These are phyloP conservation scores for Indicator indicator DNA, from an alignment of 2,113 vertebrate species.

Conservation along the genomic window DNA sequence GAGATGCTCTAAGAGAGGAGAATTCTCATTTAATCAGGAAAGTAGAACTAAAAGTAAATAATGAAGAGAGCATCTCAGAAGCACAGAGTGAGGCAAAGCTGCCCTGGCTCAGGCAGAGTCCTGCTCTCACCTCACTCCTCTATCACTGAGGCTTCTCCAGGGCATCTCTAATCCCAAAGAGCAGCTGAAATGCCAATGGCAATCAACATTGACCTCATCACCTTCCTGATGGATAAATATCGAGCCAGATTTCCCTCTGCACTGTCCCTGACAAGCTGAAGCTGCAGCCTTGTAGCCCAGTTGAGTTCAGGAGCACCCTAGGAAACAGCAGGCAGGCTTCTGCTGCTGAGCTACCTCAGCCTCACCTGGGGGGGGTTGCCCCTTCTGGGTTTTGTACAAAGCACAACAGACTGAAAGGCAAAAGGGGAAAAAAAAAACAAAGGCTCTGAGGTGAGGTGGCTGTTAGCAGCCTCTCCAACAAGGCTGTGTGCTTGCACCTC, in stretches of 20 bases:
- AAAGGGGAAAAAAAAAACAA: too few species aligned
- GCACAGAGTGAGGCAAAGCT: not conserved
- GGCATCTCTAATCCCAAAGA: not conserved
- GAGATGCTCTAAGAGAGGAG: not conserved
- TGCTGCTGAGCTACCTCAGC: not conserved
- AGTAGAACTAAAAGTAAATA: not conserved
- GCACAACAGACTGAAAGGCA: not conserved
- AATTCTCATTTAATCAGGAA: not conserved
- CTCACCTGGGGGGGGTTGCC: not conserved
- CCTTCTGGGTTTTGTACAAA: not conserved
- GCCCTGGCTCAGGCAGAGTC: not conserved
- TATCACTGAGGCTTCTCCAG: not conserved
- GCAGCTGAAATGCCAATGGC: not conserved
- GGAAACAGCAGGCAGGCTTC: not conserved
- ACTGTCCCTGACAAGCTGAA: not conserved
- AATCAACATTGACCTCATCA: not conserved
- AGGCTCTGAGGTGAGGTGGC: not conserved
- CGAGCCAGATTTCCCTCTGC: not conserved
- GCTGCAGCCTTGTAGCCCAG: not conserved
- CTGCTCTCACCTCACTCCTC: not conserved
- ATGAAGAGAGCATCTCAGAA: not conserved
- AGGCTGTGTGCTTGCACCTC: not conserved
- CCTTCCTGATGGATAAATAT: not conserved
- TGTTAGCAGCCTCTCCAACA: not conserved
- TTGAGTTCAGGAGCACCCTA: not conserved